Conservation (phyloP, 2,113 vertebrate species). For the Plestiodon gilberti region DNA sequence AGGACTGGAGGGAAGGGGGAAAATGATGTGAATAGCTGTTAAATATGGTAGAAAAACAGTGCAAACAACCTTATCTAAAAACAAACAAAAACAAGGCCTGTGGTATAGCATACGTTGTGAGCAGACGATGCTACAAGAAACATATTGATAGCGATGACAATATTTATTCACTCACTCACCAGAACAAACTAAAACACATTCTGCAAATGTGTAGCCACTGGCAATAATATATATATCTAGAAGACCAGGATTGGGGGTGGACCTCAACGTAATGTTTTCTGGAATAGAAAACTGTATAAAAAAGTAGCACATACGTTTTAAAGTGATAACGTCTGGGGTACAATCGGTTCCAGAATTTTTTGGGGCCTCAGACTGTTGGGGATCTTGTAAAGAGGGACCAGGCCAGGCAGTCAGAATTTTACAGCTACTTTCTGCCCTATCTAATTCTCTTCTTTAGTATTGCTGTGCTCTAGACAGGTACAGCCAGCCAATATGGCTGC, state of each 20-base stretch:
- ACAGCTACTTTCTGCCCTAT: too few relatives aligned
- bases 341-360: too few relatives aligned
- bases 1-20: neutral
- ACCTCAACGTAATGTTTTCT: constrained; percentile 2
- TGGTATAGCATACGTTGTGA: constrained; percentile 19
- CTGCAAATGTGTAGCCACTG: neutral
- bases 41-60: constrained; percentile 9
- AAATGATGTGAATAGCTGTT: constrained; percentile 1
- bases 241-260: neutral
- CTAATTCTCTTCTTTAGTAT: too few relatives aligned
- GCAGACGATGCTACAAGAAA: neutral
- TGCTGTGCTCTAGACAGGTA: too few relatives aligned
- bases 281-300: constrained; percentile 4
- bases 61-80: neutral
- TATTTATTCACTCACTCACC: constrained; percentile 14
- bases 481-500: too few relatives aligned
- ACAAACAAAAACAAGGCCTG: constrained; percentile 27
- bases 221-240: constrained; percentile 2
- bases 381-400: too few relatives aligned
- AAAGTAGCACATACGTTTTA: neutral
- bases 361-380: too few relatives aligned
- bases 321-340: constrained; percentile 12
- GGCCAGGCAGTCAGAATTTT: too few relatives aligned
- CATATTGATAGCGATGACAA: neutral
- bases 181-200: neutral